Evolutionary conservation across 2,888 invertebrate genomes (phyloP).

Genomic region (Prosopocoilus inquinatus): DNA sequence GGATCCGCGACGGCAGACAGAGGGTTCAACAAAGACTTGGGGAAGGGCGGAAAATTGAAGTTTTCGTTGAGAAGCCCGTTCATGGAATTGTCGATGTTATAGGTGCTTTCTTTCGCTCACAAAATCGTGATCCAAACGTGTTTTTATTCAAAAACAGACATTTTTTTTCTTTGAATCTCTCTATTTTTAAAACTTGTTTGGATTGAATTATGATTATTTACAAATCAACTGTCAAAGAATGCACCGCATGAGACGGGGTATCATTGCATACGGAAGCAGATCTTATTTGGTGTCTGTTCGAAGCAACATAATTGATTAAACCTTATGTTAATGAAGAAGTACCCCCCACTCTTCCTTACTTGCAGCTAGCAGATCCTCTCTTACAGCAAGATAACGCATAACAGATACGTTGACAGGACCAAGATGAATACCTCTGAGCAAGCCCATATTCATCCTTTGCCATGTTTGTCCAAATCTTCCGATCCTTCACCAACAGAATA

Average conservation of each 20-base stretch:
- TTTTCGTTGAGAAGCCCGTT: background rate
- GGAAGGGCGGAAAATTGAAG: background rate
- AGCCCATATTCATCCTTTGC: background rate
- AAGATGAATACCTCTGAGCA: background rate
- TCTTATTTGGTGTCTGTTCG: constrained; percentile 1
- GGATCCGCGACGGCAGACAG: constrained; percentile 1
- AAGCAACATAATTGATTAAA: constrained; percentile 2
- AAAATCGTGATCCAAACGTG: too few relatives aligned
- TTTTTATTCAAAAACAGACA: too few relatives aligned
- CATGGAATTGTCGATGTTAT: background rate
- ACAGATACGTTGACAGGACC: background rate
- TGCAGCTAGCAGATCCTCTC: background rate
- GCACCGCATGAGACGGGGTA: background rate
- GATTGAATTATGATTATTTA: too few relatives aligned
- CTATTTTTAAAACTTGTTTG: too few relatives aligned
- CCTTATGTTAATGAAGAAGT: constrained; percentile 1
- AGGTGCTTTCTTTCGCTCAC: too few relatives aligned
- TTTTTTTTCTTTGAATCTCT: too few relatives aligned
- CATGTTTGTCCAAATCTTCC: background rate
- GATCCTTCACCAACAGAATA: constrained; percentile 8
- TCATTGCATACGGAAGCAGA: background rate
- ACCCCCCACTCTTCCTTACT: constrained; percentile 1
- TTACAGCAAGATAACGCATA: constrained; percentile 6
- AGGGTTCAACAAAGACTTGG: background rate
- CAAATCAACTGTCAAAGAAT: too few relatives aligned